phyloP scores from a whole-genome alignment of 2,888 invertebrate species.

The Sphaerophoria taeniata region DNA sequence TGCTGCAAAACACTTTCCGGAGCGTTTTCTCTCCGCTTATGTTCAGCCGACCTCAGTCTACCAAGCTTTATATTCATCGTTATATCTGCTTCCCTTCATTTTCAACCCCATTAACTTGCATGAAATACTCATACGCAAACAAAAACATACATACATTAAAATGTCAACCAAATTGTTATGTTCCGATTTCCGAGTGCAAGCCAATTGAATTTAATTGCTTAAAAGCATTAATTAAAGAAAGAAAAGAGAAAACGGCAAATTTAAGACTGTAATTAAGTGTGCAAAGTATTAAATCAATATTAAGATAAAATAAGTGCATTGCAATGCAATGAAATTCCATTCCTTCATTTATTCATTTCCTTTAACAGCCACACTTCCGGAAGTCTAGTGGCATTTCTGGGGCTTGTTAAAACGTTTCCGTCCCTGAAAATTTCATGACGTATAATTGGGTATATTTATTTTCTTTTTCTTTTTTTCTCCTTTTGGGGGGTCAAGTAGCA shows the following conservation, averaged over 20 bases:
- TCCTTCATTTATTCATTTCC: background rate
- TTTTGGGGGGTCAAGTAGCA: slow-evolving; percentile 9
- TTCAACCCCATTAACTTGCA: background rate
- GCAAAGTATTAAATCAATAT: slow-evolving; percentile 32
- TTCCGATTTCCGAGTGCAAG: slow-evolving; percentile 7
- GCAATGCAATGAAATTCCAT: slow-evolving; percentile 4
- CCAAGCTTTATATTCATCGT: too few relatives aligned
- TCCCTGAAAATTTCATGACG: slow-evolving; percentile 10
- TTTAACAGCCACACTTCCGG: background rate
- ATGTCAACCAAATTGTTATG: slow-evolving; percentile 23
- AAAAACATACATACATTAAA: background rate
- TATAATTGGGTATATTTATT: slow-evolving; percentile 6
- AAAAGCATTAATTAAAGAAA: slow-evolving; percentile 47
- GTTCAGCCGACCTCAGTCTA: too few relatives aligned
- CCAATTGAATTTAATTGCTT: slow-evolving; percentile 63
- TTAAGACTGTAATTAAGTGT: slow-evolving; percentile 31
- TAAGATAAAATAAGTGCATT: slow-evolving; percentile 9
- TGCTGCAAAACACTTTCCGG: too few relatives aligned
- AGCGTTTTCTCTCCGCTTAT: too few relatives aligned
- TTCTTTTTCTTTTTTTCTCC: background rate
- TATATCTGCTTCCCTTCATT: background rate
- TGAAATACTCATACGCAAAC: slow-evolving; percentile 1
- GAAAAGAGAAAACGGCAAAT: background rate
- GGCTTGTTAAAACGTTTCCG: background rate
- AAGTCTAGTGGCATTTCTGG: background rate